phyloP scores from a whole-genome alignment of 2,797 vertebrate genomes.

The Rhadinocentrus ornatus region DNA sequence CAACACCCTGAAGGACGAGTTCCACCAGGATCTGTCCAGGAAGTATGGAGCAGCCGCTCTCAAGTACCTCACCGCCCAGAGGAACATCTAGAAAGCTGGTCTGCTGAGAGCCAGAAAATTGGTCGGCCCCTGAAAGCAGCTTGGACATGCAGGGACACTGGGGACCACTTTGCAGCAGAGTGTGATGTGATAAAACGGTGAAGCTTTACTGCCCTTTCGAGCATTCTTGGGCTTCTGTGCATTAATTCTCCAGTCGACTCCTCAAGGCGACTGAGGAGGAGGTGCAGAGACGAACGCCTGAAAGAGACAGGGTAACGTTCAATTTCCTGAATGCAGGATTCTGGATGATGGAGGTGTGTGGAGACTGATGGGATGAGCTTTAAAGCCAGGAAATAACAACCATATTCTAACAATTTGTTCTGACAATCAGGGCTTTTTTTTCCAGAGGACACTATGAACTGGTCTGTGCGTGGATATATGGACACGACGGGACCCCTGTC shows the following conservation, averaged over 20 bases:
- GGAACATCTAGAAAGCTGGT: conserved; percentile 76
- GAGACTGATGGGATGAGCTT: conserved; percentile 58
- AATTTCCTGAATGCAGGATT: conserved; percentile 29
- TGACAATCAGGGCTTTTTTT: conserved; percentile 84
- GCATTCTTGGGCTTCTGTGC: conserved; percentile 44
- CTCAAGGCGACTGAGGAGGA: conserved; percentile 24
- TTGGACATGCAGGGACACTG: conserved; percentile 16
- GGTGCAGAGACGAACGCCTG: conserved; percentile 16
- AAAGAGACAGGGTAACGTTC: neutral
- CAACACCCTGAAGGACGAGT: conserved; percentile 92
- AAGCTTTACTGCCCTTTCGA: conserved; percentile 63
- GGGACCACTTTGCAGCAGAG: conserved; percentile 9
- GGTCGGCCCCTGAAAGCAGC: conserved; percentile 21
- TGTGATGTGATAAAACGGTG: conserved; percentile 22
- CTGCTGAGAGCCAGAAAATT: conserved; percentile 22
- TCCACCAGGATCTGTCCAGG: conserved; percentile 96
- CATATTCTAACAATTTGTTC: conserved; percentile 64
- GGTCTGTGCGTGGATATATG: conserved; percentile 20
- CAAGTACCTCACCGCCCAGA: conserved; percentile 95
- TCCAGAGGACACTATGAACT: conserved; percentile 37
- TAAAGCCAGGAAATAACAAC: conserved; percentile 49
- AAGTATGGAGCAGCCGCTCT: conserved; percentile 92
- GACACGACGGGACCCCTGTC: conserved; percentile 16
- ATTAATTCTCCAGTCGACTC: conserved; percentile 51
- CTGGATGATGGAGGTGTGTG: conserved; percentile 3